Conservation (phyloP, 2,797 vertebrate species). For the Melanotaenia nigrans region DNA sequence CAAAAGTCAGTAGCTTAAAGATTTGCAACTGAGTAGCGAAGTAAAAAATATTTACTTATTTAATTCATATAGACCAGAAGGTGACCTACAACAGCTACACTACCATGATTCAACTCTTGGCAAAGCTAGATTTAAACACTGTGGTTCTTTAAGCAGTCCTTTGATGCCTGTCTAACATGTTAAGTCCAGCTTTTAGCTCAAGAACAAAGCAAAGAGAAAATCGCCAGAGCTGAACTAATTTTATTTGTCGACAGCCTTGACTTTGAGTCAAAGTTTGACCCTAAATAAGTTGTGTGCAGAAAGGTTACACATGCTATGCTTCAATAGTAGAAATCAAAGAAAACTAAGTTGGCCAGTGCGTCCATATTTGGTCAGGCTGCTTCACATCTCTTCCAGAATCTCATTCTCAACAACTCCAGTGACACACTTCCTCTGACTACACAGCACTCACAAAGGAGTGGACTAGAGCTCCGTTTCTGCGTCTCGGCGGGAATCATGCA, state of each 20-base stretch:
- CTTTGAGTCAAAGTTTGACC: neutral
- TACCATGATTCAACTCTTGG: no score
- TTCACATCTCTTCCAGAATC: neutral
- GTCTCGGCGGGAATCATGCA: slow-evolving; percentile 13
- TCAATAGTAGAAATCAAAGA: neutral
- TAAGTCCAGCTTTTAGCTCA: neutral
- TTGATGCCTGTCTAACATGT: neutral
- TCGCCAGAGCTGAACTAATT: neutral
- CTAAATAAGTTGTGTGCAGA: neutral
- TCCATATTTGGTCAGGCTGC: slow-evolving; percentile 2
- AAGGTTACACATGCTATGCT: neutral
- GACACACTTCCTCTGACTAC: slow-evolving; percentile 42
- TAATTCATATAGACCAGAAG: slow-evolving; percentile 24
- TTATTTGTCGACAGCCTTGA: neutral
- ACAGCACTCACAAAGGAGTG: neutral
- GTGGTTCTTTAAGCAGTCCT: slow-evolving; percentile 13
- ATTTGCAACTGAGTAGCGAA: neutral
- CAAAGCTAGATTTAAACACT: neutral
- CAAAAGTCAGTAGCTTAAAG: neutral
- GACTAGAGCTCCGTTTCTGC: neutral
- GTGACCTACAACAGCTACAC: slow-evolving; percentile 7
- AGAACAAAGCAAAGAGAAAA: neutral
- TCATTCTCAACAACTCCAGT: slow-evolving; percentile 1
- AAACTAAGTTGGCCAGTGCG: neutral
- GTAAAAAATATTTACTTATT: neutral